Conservation (phyloP, 2,113 vertebrate genomes). For the Trichechus manatus region DNA sequence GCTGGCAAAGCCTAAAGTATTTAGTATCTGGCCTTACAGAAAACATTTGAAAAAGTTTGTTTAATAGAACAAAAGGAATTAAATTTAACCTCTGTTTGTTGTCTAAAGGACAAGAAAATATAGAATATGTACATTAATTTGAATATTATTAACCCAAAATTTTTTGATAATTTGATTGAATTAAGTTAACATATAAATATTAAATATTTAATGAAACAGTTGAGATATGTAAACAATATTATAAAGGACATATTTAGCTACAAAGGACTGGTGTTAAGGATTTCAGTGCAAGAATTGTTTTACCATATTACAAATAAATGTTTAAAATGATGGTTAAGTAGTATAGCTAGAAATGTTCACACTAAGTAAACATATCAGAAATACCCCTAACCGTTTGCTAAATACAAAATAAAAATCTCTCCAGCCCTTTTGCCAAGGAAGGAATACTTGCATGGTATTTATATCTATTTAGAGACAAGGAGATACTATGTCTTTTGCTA, state of each 20-base stretch:
- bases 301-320: neutral
- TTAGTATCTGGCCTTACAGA: neutral
- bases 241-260: neutral
- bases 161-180: neutral
- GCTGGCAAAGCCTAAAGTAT: neutral
- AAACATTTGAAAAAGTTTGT: neutral
- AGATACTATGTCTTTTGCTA: neutral
- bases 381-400: neutral
- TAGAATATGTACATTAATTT: neutral
- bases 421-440: neutral
- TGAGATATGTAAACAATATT: neutral
- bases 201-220: neutral
- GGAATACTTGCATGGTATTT: neutral
- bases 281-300: slow-evolving; percentile 1
- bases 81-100: neutral
- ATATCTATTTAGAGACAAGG: neutral
- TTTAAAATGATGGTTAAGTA: slow-evolving; percentile 26
- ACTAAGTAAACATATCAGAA: neutral
- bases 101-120: neutral
- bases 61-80: neutral
- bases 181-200: neutral
- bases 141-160: neutral
- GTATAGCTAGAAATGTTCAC: neutral
- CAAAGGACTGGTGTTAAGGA: neutral
- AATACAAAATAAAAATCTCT: neutral